Evolutionary conservation across 92 coral and sea anemone genomes (phyloP).

Genomic region (Zoanthus sansibaricus): DNA sequence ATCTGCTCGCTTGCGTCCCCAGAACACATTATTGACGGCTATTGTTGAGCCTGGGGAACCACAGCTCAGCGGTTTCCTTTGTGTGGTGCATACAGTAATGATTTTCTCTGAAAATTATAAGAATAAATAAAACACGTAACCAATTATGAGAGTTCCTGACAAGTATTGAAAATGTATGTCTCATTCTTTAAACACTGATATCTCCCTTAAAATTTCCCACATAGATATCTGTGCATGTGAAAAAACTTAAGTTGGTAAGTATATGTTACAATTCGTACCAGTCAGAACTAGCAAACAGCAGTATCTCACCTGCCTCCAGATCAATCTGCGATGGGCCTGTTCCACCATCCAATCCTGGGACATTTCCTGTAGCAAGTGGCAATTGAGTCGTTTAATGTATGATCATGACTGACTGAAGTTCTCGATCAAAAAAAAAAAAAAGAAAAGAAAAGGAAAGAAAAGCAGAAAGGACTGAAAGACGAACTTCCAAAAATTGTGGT

Average conservation of each 20-base stretch:
- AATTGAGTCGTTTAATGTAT: too few species aligned
- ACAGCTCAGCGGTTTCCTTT: slow-evolving; percentile 94
- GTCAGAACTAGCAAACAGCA: not conserved
- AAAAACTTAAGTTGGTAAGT: not conserved
- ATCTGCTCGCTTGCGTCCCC: slow-evolving; percentile 88
- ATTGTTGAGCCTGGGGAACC: slow-evolving; percentile 96
- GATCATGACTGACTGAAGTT: not conserved
- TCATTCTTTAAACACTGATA: too few species aligned
- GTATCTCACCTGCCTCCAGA: slow-evolving; percentile 82
- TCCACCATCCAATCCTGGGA: slow-evolving; percentile 77
- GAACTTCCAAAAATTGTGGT: not conserved
- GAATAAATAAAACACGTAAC: not conserved
- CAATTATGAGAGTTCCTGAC: too few species aligned
- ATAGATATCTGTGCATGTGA: not conserved
- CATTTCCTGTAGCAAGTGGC: slow-evolving; percentile 37
- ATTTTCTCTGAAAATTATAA: slow-evolving; percentile 69
- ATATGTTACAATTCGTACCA: too few species aligned
- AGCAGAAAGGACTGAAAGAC: not conserved
- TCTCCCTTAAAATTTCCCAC: too few species aligned
- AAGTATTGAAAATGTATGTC: too few species aligned
- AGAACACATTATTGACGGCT: slow-evolving; percentile 93
- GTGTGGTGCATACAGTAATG: slow-evolving; percentile 91
- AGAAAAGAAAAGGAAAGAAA: not conserved
- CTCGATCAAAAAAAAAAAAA: not conserved
- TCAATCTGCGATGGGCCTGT: slow-evolving; percentile 95